Evolutionary conservation across 2,888 invertebrate species (phyloP).

Genomic region (Cyaniris semiargus): DNA sequence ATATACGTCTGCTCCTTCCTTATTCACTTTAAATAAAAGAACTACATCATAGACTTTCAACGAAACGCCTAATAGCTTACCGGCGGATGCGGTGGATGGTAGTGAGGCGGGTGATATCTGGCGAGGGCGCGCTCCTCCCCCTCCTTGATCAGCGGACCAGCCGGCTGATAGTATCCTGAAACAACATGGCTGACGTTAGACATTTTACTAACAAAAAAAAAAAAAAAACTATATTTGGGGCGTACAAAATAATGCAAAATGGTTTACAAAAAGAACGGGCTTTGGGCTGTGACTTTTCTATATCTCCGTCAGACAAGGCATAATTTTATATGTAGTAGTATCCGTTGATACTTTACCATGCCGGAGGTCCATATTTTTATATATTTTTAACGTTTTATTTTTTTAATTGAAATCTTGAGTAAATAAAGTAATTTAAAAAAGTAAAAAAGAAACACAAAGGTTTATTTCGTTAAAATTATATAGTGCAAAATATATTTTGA

Average conservation of each 20-base stretch:
- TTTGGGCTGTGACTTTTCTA: too few species aligned
- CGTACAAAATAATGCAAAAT: neutral
- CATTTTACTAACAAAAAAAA: conserved; percentile 4
- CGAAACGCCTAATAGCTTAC: conserved; percentile 52
- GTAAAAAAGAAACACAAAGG: neutral
- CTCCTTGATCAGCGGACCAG: conserved; percentile 92
- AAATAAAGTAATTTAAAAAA: too few species aligned
- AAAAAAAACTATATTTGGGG: neutral
- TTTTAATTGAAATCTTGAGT: too few species aligned
- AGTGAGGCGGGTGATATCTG: conserved; percentile 69
- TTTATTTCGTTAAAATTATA: neutral
- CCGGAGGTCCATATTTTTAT: too few species aligned
- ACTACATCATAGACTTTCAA: neutral
- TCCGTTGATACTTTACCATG: too few species aligned
- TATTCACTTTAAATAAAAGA: too few species aligned
- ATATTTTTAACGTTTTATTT: too few species aligned
- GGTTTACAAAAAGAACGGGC: too few species aligned
- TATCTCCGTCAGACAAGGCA: too few species aligned
- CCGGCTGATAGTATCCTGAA: conserved; percentile 94
- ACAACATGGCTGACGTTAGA: conserved; percentile 19
- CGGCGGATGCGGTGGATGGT: conserved; percentile 74
- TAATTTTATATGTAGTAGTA: too few species aligned
- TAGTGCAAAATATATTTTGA: neutral
- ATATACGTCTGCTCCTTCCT: too few species aligned
- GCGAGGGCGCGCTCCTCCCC: conserved; percentile 76